Base-by-base conservation (phyloP, 2,888 invertebrate genomes). In the Drosophila subquinaria region DNA sequence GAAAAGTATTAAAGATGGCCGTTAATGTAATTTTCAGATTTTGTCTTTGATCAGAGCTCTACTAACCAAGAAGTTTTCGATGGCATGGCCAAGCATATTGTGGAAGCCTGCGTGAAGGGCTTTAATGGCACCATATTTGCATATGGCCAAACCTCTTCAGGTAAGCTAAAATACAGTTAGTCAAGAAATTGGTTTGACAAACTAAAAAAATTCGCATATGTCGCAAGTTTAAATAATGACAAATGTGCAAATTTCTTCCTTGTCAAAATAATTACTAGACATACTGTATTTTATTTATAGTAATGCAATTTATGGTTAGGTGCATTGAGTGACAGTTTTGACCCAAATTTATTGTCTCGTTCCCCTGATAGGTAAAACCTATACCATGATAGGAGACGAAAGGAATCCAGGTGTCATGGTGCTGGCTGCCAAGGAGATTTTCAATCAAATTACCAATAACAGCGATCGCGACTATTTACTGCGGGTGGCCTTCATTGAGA, bases 131-230 rank as follows among this genome's bases (percentile, higher is more conserved):
- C 98, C 0, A 95, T 98, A 76, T 97, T 98, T 93, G 97, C 97
- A 0, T 98, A 98, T 91, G 98, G 98, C 8, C 98, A 98, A 92
- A 98, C 97, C 4, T 96, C 97, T 0, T 97, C 97, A 0, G 98
- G 97, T 60, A 75, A 43, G 73, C 20, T 4, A 23, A 48, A 36
- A 38, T 38, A 52, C 17, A 38, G 38, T n/a, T 2, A 3, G 38
- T n/a, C 2, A 4, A 6, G 38, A 8, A 38, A n/a, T 38, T 38
- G 2, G 5, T 38, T 38, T 38, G n/a, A 38, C 36, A 11, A 38
- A 6, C 27, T 27, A 23, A 23, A 23, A 23, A 4, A 23, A 4
- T 23, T 23, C 4, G 23, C 23, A 23, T 23, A 4, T 23, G 23
- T 23, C 23, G 23, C 23, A 23, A 23, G 0, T 23, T 23, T 23